Conservation (phyloP, 2,797 vertebrate species). For the Cossypha heuglini region DNA sequence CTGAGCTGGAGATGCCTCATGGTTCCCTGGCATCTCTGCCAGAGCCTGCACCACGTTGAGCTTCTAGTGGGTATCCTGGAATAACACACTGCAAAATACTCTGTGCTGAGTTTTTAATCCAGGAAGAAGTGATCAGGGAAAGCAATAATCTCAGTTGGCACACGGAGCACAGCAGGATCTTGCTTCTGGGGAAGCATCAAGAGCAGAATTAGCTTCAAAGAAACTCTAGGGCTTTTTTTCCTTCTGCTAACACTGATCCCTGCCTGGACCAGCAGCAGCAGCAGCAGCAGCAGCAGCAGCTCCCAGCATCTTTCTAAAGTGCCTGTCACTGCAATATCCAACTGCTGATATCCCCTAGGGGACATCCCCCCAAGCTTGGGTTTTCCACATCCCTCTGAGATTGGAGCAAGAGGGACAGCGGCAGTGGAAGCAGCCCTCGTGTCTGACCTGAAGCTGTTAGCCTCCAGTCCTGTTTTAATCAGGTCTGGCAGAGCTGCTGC, state of each 20-base stretch:
- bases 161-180: slow-evolving; percentile 24
- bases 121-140: slow-evolving; percentile 50
- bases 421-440: neutral
- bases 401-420: neutral
- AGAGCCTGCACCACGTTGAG: neutral
- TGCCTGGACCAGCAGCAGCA: slow-evolving; percentile 38
- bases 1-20: neutral
- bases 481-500: slow-evolving; percentile 43
- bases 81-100: neutral
- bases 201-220: slow-evolving; percentile 42
- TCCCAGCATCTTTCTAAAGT: slow-evolving; percentile 42
- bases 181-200: slow-evolving; percentile 39
- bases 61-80: neutral
- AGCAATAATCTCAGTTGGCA: slow-evolving; percentile 61
- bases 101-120: slow-evolving; percentile 49
- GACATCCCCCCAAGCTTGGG: neutral
- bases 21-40: neutral
- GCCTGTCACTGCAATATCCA: slow-evolving; percentile 29
- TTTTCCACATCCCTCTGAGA: neutral
- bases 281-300: neutral
- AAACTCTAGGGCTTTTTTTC: slow-evolving; percentile 1
- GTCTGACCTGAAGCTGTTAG: slow-evolving; percentile 9
- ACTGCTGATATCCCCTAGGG: neutral
- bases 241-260: slow-evolving; percentile 16
- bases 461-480: slow-evolving; percentile 24